These are phyloP conservation scores for Zoanthus sociatus DNA, from an alignment of 92 coral and sea anemone species.

Conservation along the genomic window DNA sequence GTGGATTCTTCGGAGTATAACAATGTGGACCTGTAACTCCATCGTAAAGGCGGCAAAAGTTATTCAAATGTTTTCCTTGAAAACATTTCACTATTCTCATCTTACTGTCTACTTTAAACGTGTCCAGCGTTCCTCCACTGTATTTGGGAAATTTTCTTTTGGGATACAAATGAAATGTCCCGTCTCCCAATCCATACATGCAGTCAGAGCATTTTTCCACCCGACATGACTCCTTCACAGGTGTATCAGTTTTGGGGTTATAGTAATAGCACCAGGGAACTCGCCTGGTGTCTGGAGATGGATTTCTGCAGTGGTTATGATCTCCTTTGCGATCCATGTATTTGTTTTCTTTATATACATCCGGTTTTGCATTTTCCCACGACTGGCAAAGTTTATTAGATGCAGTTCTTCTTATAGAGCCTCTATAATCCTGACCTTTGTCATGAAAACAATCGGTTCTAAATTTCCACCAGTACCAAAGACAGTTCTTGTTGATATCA, in stretches of 20 bases:
- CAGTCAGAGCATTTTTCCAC: slow-evolving; percentile 87
- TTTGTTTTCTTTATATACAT: not conserved
- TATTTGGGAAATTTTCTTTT: slow-evolving; percentile 71
- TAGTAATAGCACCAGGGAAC: slow-evolving; percentile 83
- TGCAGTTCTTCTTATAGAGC: slow-evolving; percentile 52
- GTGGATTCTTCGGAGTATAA: slow-evolving; percentile 59
- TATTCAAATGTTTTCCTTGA: slow-evolving; percentile 61
- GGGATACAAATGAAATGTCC: slow-evolving; percentile 67
- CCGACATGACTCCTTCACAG: slow-evolving; percentile 58
- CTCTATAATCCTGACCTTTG: slow-evolving; percentile 79
- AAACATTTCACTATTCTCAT: slow-evolving; percentile 61
- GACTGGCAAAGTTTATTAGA: slow-evolving; percentile 24
- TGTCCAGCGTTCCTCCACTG: slow-evolving; percentile 67
- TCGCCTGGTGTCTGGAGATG: slow-evolving; percentile 27
- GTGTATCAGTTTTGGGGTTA: slow-evolving; percentile 45
- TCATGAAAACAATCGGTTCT: slow-evolving; percentile 81
- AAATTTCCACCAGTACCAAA: slow-evolving; percentile 69
- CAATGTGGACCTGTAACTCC: slow-evolving; percentile 69
- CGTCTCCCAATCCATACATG: slow-evolving; percentile 91
- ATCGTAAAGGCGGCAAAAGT: slow-evolving; percentile 59
- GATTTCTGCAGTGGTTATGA: slow-evolving; percentile 65
- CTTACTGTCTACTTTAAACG: slow-evolving; percentile 46
- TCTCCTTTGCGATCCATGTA: slow-evolving; percentile 49
- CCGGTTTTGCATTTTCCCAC: slow-evolving; percentile 35
- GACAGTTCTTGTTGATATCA: slow-evolving; percentile 58